Evolutionary conservation across 2,113 vertebrate species (phyloP).

Genomic region (Hirundichthys speculiger): DNA sequence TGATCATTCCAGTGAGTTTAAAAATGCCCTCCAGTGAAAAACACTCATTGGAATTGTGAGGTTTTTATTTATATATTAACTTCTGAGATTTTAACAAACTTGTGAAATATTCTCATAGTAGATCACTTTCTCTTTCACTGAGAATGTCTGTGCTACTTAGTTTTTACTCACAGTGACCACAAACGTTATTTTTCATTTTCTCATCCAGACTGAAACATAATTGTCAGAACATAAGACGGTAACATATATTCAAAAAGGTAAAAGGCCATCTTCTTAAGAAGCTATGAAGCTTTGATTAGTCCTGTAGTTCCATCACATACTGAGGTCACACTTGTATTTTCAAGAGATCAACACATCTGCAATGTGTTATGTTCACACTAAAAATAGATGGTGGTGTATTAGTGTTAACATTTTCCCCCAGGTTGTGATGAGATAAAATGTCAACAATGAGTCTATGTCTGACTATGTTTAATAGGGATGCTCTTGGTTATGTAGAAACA

Average conservation of each 20-base stretch:
- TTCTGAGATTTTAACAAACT: background rate
- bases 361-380: background rate
- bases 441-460: too few species aligned
- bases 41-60: background rate
- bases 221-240: background rate
- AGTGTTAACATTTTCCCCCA: constrained; percentile 5
- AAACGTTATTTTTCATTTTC: background rate
- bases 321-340: background rate
- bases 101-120: background rate
- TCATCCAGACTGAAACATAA: background rate
- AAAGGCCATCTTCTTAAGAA: background rate
- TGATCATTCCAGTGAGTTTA: constrained; percentile 11
- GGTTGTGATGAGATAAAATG: background rate
- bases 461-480: too few species aligned
- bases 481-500: too few species aligned
- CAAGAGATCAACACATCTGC: constrained; percentile 5
- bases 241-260: background rate
- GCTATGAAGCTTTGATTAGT: background rate
- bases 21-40: constrained; percentile 13
- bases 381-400: background rate
- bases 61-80: background rate
- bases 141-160: too few species aligned
- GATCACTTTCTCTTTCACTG: too few species aligned
- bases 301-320: background rate
- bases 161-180: background rate